A percentile compares a stretch with the other conserved stretches of the same genome.
Evolutionary conservation across 2,113 vertebrate genomes (phyloP).

Genomic region (Plectropomus leopardus): DNA sequence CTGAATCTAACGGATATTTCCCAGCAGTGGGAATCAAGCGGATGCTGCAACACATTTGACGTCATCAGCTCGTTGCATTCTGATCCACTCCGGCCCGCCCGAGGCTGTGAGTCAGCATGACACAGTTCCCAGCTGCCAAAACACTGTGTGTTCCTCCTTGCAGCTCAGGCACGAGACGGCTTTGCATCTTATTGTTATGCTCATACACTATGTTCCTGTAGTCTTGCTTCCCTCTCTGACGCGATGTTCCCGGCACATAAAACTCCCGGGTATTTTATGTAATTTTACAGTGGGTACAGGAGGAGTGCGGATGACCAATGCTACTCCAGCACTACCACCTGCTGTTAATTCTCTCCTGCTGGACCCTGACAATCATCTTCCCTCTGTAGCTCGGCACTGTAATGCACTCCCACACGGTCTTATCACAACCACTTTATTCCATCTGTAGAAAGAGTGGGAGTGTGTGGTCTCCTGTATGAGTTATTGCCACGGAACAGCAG

Average conservation of each 20-base stretch:
- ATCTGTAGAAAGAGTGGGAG: slow-evolving; percentile 70
- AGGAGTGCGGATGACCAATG: slow-evolving; percentile 41
- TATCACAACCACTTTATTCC: slow-evolving; percentile 71
- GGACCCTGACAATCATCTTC: slow-evolving; percentile 63
- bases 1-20: slow-evolving; percentile 2
- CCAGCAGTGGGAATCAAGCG: slow-evolving; percentile 23
- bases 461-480: slow-evolving; percentile 74
- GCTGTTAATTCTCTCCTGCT: slow-evolving; percentile 57
- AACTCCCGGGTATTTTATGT: slow-evolving; percentile 22
- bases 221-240: slow-evolving; percentile 8
- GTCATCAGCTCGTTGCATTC: slow-evolving; percentile 49
- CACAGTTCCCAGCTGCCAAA: slow-evolving; percentile 54
- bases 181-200: slow-evolving; percentile 38
- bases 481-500: slow-evolving; percentile 74
- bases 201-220: not conserved
- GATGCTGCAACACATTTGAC: slow-evolving; percentile 31
- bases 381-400: slow-evolving; percentile 46
- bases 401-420: slow-evolving; percentile 76
- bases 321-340: slow-evolving; percentile 49
- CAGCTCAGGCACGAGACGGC: slow-evolving; percentile 24
- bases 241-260: not conserved
- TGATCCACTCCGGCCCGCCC: slow-evolving; percentile 48
- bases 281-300: slow-evolving; percentile 14
- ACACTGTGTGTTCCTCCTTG: slow-evolving; percentile 39
- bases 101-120: slow-evolving; percentile 71